phyloP scores from a whole-genome alignment of 1,140 invertebrate species.

The Grapholita molesta region DNA sequence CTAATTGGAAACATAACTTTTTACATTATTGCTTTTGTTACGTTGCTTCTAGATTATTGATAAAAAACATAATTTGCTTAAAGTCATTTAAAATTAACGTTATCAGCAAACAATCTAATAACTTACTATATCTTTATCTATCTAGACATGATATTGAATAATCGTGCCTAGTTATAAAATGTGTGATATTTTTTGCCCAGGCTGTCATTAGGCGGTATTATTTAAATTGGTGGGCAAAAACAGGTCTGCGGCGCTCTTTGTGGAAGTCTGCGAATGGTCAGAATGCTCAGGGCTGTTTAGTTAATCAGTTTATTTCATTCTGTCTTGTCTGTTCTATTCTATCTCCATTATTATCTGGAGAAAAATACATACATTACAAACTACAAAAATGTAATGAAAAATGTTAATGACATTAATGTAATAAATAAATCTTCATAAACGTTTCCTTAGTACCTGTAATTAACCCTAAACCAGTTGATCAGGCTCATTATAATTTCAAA shows the following conservation, averaged over 20 bases:
- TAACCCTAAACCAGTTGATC: not conserved
- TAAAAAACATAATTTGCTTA: not conserved
- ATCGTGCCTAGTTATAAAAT: constrained; percentile 13
- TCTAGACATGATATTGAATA: not conserved
- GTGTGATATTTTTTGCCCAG: not conserved
- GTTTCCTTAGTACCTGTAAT: not conserved
- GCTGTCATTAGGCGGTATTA: constrained; percentile 12
- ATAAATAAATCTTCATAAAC: not conserved
- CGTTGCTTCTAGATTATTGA: too few species aligned
- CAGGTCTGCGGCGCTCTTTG: not conserved
- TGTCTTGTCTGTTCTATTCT: not conserved
- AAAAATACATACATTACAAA: not conserved
- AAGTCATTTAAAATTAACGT: not conserved
- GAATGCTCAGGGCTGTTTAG: not conserved
- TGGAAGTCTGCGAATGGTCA: not conserved
- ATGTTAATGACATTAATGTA: not conserved
- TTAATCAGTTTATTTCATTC: not conserved
- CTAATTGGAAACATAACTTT: too few species aligned
- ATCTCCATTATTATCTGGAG: not conserved
- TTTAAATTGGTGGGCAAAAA: not conserved
- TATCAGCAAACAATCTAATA: not conserved
- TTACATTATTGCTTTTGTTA: too few species aligned
- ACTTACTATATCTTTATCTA: not conserved
- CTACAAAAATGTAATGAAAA: not conserved
- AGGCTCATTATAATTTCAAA: not conserved